These are phyloP conservation scores for Eutolmus rufibarbis DNA, from an alignment of 2,888 invertebrate species.

Conservation along the genomic window DNA sequence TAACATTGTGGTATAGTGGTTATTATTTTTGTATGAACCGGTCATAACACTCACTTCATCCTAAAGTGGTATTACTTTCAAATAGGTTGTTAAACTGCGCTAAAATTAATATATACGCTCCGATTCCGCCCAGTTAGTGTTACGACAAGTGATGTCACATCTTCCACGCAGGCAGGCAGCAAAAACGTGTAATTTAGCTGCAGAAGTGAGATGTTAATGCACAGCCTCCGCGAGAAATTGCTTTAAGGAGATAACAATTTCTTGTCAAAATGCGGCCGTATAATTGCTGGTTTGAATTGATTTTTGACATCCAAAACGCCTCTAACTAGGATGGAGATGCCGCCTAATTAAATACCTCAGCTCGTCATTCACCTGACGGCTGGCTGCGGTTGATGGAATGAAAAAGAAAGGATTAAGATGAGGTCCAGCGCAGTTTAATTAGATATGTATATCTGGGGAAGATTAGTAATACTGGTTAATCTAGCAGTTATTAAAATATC, in stretches of 20 bases:
- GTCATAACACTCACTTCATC: background rate
- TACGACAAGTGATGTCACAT: slow-evolving; percentile 13
- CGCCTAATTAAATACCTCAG: slow-evolving; percentile 33
- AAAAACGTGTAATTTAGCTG: background rate
- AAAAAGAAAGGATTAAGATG: background rate
- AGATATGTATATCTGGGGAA: background rate
- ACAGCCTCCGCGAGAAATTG: background rate
- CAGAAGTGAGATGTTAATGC: slow-evolving; percentile 31
- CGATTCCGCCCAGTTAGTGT: background rate
- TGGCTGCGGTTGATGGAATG: background rate
- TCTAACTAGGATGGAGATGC: slow-evolving; percentile 12
- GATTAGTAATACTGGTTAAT: no score
- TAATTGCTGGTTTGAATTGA: slow-evolving; percentile 28
- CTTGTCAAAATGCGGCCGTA: background rate
- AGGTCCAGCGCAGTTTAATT: background rate
- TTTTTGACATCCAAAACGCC: slow-evolving; percentile 16
- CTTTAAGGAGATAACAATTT: slow-evolving; percentile 2
- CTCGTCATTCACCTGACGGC: background rate
- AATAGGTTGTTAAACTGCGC: background rate
- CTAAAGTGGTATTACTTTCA: background rate
- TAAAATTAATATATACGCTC: slow-evolving; percentile 3
- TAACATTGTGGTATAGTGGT: background rate
- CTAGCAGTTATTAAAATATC: no score
- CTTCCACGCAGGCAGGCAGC: background rate
- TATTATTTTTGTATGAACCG: background rate